Evolutionary conservation across 2,113 vertebrate genomes (phyloP).

Genomic region (Grammomys dolichurus): DNA sequence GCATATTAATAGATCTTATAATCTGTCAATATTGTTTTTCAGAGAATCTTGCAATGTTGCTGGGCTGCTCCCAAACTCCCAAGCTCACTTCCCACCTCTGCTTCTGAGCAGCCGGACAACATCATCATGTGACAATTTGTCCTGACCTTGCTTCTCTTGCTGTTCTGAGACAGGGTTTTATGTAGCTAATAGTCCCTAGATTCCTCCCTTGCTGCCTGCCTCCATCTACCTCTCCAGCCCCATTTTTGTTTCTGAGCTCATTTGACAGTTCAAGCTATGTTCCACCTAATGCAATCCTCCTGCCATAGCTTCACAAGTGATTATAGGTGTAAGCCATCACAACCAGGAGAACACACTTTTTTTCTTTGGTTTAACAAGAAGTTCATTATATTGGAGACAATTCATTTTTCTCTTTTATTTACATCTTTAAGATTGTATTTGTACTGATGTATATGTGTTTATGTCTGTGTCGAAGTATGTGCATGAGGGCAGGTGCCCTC

Average conservation of each 20-base stretch:
- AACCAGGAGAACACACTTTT: neutral
- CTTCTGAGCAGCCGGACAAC: neutral
- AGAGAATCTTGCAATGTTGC: neutral
- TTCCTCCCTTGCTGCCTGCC: no score
- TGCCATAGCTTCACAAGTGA: neutral
- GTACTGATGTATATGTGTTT: neutral
- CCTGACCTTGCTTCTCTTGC: neutral
- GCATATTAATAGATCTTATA: neutral
- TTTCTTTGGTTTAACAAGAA: neutral
- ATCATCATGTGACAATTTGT: neutral
- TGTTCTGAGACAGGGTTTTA: neutral
- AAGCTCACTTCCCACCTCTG: neutral
- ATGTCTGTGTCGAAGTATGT: neutral
- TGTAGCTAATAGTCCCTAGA: neutral
- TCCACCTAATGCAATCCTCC: neutral
- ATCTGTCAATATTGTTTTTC: neutral
- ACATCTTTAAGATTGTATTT: neutral
- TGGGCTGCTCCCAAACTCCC: neutral
- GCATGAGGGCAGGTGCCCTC: neutral
- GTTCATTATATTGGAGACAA: conserved; percentile 12
- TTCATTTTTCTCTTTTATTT: neutral
- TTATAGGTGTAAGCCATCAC: neutral
- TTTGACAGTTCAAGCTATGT: neutral
- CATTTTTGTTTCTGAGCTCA: neutral
- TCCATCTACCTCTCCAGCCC: neutral